Conservation (phyloP, 2,113 vertebrate species). For the Oncorhynchus tshawytscha region DNA sequence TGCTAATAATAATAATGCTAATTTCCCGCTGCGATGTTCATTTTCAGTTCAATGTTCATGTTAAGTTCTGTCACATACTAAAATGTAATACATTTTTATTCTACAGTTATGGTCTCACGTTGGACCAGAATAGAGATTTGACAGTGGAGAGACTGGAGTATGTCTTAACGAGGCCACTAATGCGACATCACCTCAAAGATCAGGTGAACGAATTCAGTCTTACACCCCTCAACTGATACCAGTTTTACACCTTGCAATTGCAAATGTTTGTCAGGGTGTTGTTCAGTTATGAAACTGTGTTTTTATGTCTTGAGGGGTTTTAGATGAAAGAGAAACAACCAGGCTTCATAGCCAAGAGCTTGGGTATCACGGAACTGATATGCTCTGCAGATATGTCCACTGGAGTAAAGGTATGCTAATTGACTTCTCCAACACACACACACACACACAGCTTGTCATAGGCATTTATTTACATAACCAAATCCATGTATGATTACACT, state of each 20-base stretch:
- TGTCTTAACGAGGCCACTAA: constrained; percentile 44
- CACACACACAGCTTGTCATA: neutral
- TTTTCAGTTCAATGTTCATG: neutral
- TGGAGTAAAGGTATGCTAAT: constrained; percentile 58
- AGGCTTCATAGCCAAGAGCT: constrained; percentile 49
- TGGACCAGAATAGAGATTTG: constrained; percentile 67
- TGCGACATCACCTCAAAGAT: constrained; percentile 56
- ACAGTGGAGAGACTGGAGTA: constrained; percentile 61
- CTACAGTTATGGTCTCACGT: constrained; percentile 61
- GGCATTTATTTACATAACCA: too few species aligned
- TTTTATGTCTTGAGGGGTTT: constrained; percentile 27
- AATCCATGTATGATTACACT: too few species aligned
- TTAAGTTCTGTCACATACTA: neutral
- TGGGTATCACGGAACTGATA: constrained; percentile 61
- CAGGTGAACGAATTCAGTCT: constrained; percentile 48
- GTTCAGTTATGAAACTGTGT: constrained; percentile 33
- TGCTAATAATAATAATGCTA: too few species aligned
- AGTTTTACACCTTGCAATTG: neutral
- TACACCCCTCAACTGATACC: neutral
- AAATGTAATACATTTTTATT: neutral
- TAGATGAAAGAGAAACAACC: constrained; percentile 57
- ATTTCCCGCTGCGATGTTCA: too few species aligned
- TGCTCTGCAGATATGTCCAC: constrained; percentile 61
- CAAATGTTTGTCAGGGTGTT: neutral
- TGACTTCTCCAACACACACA: neutral